These are phyloP conservation scores for Sebastes schlegelii DNA, from an alignment of 2,113 vertebrate species.

Conservation along the genomic window DNA sequence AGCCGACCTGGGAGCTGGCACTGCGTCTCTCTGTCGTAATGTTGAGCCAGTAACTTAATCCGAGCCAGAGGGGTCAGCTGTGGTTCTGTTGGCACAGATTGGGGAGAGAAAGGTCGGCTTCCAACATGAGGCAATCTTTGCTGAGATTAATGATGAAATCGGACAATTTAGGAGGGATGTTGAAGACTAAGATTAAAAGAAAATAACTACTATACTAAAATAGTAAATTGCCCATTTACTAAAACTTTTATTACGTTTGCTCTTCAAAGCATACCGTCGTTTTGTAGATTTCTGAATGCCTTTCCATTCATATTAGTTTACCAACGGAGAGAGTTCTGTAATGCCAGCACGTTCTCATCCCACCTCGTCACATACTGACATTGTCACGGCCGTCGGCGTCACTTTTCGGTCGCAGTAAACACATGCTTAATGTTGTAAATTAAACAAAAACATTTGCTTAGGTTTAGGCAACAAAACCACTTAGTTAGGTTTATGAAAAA, in stretches of 20 bases:
- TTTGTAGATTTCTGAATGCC: not conserved
- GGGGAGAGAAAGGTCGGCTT: not conserved
- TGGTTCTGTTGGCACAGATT: not conserved
- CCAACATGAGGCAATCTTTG: not conserved
- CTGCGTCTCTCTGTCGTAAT: slow-evolving; percentile 14
- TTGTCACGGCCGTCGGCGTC: too few species aligned
- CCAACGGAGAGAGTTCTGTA: not conserved
- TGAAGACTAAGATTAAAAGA: not conserved
- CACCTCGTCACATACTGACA: too few species aligned
- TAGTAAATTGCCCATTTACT: not conserved
- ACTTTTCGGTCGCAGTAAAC: too few species aligned
- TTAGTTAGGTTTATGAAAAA: too few species aligned
- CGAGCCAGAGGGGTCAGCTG: slow-evolving; percentile 17
- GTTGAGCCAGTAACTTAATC: slow-evolving; percentile 20
- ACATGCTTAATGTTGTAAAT: too few species aligned
- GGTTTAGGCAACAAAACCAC: too few species aligned
- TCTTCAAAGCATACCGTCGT: not conserved
- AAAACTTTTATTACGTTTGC: not conserved
- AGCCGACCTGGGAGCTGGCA: slow-evolving; percentile 7
- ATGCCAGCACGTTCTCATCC: too few species aligned
- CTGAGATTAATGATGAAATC: slow-evolving; percentile 12
- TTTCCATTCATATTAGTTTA: slow-evolving; percentile 17
- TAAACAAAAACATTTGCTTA: too few species aligned
- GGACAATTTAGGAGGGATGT: not conserved
- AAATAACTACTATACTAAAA: too few species aligned